Evolutionary conservation across 2,888 invertebrate species (phyloP), one percentile per base, ranked within the genome.

Genomic region (Celastrina argiolus): DNA sequence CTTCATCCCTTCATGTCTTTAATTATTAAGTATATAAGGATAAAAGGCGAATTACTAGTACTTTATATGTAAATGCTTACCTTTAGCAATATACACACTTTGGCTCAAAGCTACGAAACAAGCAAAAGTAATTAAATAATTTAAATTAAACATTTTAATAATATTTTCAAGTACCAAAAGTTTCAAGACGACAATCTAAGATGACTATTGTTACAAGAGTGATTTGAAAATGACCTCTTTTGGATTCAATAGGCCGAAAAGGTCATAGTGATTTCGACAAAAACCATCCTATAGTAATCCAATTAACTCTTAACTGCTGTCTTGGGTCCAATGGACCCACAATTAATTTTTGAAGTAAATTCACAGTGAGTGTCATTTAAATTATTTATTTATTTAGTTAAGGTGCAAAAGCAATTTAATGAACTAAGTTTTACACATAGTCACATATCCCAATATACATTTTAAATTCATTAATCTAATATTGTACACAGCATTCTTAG

Each of bases 61-160:
- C 12, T 63, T 28, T 22, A 42, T 16, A 45, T 7, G 28, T 28
- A 10, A 26, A 28, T 16, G 71, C 82, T 75, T 74, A 89, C 89
- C 88, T 76, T 86, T 82, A 0, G 80, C 82, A 39, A 86, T 72
- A 71, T 78, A 88, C 67, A 88, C 75, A 18, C 76, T 79, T 12
- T 75, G 73, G 18, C 74, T 69, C 10, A 84, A 66, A 65, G 80
- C 34, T 18, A 66, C 2, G 1, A 75, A 64, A 77, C 72, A 73
- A 63, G 81, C 65, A 66, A 81, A 65, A 36, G 80, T 66, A 34
- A 80, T 70, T 63, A 77, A 68, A 64, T 63, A 64, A 69, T 67
- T 69, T 41, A 61, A 36, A 51, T 18, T 63, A 4, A 39, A 31
- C 58, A 66, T 34, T 45, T 22, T 58, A 26, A 14, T 26, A n/a